A percentile compares a stretch with the other conserved stretches of the same genome.
Conservation (phyloP, 2,113 vertebrate genomes). For the Peromyscus leucopus region DNA sequence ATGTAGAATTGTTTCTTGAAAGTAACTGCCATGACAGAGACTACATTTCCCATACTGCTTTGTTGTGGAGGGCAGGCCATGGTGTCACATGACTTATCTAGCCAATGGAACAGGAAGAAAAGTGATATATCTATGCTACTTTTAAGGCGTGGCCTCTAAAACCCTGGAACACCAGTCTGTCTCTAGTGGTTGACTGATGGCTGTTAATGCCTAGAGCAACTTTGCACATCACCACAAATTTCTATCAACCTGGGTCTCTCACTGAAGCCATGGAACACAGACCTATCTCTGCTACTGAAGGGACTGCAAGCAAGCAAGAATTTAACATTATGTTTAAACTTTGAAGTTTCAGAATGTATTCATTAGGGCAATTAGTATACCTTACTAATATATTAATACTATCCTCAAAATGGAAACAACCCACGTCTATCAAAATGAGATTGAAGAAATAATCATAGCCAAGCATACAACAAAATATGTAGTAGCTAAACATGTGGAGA, state of each 20-base stretch:
- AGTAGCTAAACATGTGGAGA: not conserved
- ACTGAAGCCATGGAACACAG: constrained; percentile 20
- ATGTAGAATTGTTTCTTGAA: not conserved
- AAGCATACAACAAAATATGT: constrained; percentile 13
- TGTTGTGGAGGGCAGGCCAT: not conserved
- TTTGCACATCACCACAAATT: not conserved
- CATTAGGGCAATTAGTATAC: not conserved
- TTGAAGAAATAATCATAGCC: not conserved
- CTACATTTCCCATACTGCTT: not conserved
- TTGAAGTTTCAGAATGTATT: constrained; percentile 25
- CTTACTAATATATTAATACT: not conserved
- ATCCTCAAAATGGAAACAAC: constrained; percentile 25
- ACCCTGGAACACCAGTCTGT: not conserved
- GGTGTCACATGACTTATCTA: not conserved
- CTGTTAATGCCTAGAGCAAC: not conserved
- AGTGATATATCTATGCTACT: not conserved
- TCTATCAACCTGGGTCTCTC: not conserved
- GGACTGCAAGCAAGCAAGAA: constrained; percentile 39
- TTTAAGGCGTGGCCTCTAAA: constrained; percentile 2
- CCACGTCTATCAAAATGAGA: not conserved
- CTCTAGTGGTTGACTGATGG: not conserved
- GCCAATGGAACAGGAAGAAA: constrained; percentile 27
- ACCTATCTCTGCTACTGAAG: not conserved
- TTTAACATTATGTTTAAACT: constrained; percentile 1
- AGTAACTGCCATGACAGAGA: not conserved